Percentiles rank a stretch among this genome's conserved stretches.
Conservation (phyloP, 35 echinoderm and acorn worm species). For the Ophioderma brevispina region DNA sequence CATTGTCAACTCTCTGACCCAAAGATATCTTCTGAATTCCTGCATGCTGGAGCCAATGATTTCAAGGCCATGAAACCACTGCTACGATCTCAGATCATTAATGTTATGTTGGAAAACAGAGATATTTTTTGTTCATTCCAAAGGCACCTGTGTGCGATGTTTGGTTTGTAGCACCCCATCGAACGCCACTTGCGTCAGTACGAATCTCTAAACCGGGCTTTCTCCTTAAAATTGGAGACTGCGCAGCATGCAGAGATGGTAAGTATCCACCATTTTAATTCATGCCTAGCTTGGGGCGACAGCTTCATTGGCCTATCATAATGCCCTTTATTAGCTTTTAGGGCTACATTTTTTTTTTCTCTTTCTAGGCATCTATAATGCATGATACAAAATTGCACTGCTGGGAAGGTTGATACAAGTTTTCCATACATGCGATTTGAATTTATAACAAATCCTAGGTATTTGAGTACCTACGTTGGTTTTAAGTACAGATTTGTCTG, state of each 20-base stretch:
- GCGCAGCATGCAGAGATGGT: neutral
- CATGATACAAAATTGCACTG: neutral
- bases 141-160: neutral
- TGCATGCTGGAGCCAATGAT: neutral
- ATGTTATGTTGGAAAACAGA: conserved; percentile 6
- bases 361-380: conserved; percentile 34
- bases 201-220: neutral
- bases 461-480: conserved; percentile 15
- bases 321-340: conserved; percentile 1
- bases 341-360: neutral
- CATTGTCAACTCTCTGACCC: no score
- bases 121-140: neutral
- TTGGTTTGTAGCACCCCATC: neutral
- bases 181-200: neutral
- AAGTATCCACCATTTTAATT: conserved; percentile 31
- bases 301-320: neutral
- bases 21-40: neutral
- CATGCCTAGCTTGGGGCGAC: neutral
- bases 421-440: conserved; percentile 44
- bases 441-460: conserved; percentile 57
- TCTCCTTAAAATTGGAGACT: neutral
- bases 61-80: conserved; percentile 27
- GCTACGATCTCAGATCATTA: conserved; percentile 8
- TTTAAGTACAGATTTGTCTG: conserved; percentile 56
- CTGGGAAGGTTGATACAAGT: conserved; percentile 21